Percentiles rank a stretch among this genome's conserved stretches.
These are phyloP conservation scores for Ginglymostoma cirratum DNA, from an alignment of 2,113 vertebrate genomes.

Conservation along the genomic window DNA sequence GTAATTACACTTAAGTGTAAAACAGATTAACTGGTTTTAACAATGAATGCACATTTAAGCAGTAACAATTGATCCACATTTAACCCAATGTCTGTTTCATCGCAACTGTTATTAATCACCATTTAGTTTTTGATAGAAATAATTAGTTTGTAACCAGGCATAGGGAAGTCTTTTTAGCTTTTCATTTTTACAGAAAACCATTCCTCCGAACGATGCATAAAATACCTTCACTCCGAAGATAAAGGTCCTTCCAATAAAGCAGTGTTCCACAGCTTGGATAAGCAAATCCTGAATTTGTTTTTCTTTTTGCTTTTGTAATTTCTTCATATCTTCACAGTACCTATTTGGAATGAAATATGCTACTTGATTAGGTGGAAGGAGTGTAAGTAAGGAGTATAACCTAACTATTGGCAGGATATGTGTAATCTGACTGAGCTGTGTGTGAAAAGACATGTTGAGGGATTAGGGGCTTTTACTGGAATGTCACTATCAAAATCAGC, in stretches of 20 bases:
- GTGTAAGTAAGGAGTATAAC: background rate
- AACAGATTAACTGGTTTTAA: background rate
- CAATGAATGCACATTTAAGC: background rate
- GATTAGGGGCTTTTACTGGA: background rate
- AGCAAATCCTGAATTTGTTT: slow-evolving; percentile 46
- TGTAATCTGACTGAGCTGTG: background rate
- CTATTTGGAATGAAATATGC: background rate
- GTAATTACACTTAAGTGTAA: background rate
- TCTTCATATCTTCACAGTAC: slow-evolving; percentile 45
- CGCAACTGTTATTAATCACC: background rate
- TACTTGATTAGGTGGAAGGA: no score
- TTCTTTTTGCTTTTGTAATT: slow-evolving; percentile 45
- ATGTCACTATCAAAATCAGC: background rate
- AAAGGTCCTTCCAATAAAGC: slow-evolving; percentile 69
- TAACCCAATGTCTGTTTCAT: background rate
- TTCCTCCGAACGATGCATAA: background rate
- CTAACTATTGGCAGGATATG: background rate
- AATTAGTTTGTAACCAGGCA: background rate
- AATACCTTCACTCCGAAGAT: slow-evolving; percentile 72
- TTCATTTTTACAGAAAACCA: background rate
- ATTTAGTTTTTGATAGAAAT: background rate
- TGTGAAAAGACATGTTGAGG: background rate
- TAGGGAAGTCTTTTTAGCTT: background rate
- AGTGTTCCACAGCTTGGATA: slow-evolving; percentile 64
- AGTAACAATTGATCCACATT: background rate